Conservation (phyloP, 2,888 invertebrate genomes). For the Eristalis pertinax region DNA sequence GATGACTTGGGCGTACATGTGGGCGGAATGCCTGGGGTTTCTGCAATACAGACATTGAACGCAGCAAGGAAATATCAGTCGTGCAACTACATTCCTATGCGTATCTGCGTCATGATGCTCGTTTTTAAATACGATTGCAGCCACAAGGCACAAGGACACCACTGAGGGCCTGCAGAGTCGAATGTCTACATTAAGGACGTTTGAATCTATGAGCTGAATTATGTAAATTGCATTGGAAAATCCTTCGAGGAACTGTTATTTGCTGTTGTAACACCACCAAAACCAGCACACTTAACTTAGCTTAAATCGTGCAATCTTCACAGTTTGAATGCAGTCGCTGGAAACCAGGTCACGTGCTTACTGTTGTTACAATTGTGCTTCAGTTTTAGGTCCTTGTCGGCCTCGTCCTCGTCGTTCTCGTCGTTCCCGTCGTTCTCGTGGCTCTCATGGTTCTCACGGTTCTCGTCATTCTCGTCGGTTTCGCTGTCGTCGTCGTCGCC, state of each 20-base stretch:
- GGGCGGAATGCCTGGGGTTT: neutral
- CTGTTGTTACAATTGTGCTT: slow-evolving; percentile 50
- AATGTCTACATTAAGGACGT: slow-evolving; percentile 45
- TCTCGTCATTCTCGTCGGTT: slow-evolving; percentile 4
- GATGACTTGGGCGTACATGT: neutral
- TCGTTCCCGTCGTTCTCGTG: slow-evolving; percentile 9
- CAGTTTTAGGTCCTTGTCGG: slow-evolving; percentile 9
- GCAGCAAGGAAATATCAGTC: slow-evolving; percentile 25
- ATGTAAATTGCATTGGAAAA: slow-evolving; percentile 62
- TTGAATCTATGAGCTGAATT: slow-evolving; percentile 43
- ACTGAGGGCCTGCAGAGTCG: neutral
- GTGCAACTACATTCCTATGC: slow-evolving; percentile 13
- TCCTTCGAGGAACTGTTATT: slow-evolving; percentile 44
- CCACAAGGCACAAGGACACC: no score
- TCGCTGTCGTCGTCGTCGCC: slow-evolving; percentile 21
- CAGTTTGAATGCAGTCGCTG: slow-evolving; percentile 46
- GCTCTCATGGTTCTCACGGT: neutral
- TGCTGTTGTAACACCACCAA: slow-evolving; percentile 48
- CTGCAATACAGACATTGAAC: slow-evolving; percentile 7
- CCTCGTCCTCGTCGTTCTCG: slow-evolving; percentile 5
- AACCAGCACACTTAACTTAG: slow-evolving; percentile 42
- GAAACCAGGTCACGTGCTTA: slow-evolving; percentile 57
- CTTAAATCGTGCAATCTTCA: slow-evolving; percentile 55
- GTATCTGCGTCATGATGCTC: slow-evolving; percentile 18
- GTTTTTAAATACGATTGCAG: neutral